Base-by-base conservation (phyloP, 2,888 invertebrate species). In the Odontothrips loti region DNA sequence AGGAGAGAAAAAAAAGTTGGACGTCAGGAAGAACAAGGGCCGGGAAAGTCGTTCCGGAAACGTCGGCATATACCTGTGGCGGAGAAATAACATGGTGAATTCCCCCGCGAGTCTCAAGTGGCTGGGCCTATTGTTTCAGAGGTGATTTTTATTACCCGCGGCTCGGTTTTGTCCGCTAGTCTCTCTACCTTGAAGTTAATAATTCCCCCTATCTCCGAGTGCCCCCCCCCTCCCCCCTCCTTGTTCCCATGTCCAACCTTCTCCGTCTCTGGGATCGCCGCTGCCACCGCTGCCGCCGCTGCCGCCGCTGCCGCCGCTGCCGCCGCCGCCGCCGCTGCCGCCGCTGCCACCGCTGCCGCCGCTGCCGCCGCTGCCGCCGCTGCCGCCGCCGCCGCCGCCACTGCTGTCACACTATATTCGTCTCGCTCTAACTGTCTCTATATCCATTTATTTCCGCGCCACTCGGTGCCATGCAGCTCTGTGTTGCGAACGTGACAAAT, bases 401-500 rank as follows among this genome's bases (percentile, higher is more conserved):
- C 51, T 15, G 58, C 58, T 17, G 68, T 12, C 68, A 27, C 68
- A 9, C 58, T 15, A 2, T 75, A 11, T 27, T n/a, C 68, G 27
- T 27, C 68, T 11, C 27, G 68, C 68, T 43, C 34, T 43, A 6
- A 6, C 34, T 58, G 68, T 75, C 68, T 75, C 68, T 27, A 75
- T 75, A 75, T 27, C 68, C 68, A 75, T 75, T 58, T 58, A 75
- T 75, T 75, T 75, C 68, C 68, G 12, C 27, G 27, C 23, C 23
- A 23, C 23, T 43, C 34, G 34, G 34, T 43, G 34, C 34, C 34
- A 11, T 27, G 68, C 68, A 27, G 23, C 11, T n/a, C n/a, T 10
- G 23, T 75, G 68, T 75, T 75, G 68, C 27, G 10, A 75, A 75
- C 68, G 68, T 75, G 68, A 75, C 68, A 75, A 75, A 75, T 75